Conservation (phyloP, 2,888 invertebrate genomes). For the Leptopilina myrica region DNA sequence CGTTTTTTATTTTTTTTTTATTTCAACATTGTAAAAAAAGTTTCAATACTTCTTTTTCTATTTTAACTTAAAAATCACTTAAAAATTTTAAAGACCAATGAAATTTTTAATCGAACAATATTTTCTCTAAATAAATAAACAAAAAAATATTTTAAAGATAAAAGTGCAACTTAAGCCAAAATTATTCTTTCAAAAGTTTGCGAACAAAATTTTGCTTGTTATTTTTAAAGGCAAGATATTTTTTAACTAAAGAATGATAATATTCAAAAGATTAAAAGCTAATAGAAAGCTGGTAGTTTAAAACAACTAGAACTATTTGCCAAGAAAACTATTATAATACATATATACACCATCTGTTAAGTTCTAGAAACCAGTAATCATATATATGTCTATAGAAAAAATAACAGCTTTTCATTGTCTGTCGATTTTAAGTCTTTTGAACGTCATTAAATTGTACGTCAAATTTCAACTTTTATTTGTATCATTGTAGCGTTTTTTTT, state of each 20-base stretch:
- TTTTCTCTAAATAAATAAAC: no score
- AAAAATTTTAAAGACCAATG: no score
- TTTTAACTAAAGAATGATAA: background rate
- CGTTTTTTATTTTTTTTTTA: no score
- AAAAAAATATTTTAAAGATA: no score
- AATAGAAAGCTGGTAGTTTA: background rate
- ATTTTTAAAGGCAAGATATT: no score
- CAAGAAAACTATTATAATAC: background rate
- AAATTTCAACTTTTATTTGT: background rate
- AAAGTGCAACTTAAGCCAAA: no score
- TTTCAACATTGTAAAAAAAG: no score
- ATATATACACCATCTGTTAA: slow-evolving; percentile 17
- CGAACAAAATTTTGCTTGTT: no score
- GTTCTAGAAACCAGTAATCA: slow-evolving; percentile 1
- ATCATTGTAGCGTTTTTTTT: background rate
- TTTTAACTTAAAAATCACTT: no score
- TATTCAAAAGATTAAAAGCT: background rate
- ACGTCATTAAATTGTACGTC: background rate
- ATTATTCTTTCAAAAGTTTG: no score
- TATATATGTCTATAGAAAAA: slow-evolving; percentile 5
- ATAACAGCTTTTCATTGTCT: background rate
- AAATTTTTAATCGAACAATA: no score
- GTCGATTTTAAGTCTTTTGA: background rate
- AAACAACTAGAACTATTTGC: slow-evolving; percentile 16
- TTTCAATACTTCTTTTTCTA: no score